Conservation (phyloP, 2,888 invertebrate species). For the Lamellibrachia satsuma region DNA sequence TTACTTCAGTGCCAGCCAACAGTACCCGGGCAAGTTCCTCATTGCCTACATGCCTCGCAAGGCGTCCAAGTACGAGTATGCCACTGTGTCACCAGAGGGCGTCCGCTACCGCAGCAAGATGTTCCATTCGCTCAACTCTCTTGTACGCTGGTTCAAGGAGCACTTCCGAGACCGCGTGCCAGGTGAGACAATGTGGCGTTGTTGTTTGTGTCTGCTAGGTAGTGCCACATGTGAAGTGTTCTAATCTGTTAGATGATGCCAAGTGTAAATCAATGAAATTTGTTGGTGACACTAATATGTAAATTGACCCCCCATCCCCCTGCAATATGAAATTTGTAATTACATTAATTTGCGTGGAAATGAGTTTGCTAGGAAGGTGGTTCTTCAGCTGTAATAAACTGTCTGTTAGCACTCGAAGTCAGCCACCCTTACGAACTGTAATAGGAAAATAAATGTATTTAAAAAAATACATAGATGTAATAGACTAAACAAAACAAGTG, state of each 20-base stretch:
- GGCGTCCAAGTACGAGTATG: conserved; percentile 88
- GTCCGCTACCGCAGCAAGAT: conserved; percentile 83
- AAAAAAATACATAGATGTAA: no score
- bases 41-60: conserved; percentile 90
- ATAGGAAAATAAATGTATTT: no score
- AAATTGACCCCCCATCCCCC: no score
- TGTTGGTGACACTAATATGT: no score
- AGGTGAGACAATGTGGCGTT: conserved; percentile 40
- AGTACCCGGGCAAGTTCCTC: conserved; percentile 77
- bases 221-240: background rate
- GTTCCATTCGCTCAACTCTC: conserved; percentile 81
- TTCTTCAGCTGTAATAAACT: no score
- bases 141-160: conserved; percentile 97
- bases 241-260: background rate
- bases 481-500: no score
- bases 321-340: no score
- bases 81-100: conserved; percentile 91
- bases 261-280: background rate
- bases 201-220: background rate
- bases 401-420: no score
- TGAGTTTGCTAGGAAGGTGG: no score
- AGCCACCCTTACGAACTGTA: no score
- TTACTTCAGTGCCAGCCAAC: conserved; percentile 52
- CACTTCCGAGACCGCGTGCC: conserved; percentile 87
- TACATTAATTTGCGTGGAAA: no score